Conservation (phyloP, 2,888 invertebrate species). For the Dilophus febrilis region DNA sequence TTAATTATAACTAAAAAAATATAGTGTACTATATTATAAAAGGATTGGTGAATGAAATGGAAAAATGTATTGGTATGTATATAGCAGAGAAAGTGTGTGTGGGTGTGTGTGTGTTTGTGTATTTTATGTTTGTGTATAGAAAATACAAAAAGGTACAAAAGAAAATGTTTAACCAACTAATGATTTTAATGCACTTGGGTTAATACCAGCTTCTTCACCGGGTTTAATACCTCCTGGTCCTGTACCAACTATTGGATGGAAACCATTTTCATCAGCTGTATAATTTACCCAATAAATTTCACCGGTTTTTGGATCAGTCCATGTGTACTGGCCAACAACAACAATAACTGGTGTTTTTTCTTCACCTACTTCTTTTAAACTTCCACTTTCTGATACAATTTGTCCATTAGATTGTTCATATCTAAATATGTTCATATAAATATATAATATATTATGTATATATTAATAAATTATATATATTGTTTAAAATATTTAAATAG, state of each 20-base stretch:
- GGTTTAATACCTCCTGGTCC: constrained; percentile 10
- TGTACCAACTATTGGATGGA: constrained; percentile 9
- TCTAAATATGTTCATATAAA: constrained; percentile 2
- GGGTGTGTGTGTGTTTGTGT: too few species aligned
- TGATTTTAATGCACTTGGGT: constrained; percentile 9
- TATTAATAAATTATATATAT: too few species aligned
- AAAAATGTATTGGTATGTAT: too few species aligned
- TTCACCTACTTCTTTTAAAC: constrained; percentile 8
- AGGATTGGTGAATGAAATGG: too few species aligned
- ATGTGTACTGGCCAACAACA: constrained; percentile 17
- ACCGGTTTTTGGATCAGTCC: constrained; percentile 14
- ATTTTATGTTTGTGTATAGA: too few species aligned
- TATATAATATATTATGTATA: too few species aligned
- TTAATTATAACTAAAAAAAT: too few species aligned
- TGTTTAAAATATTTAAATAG: too few species aligned
- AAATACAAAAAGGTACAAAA: too few species aligned
- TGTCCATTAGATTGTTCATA: constrained; percentile 10
- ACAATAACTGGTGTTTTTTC: constrained; percentile 10
- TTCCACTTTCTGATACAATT: constrained; percentile 9
- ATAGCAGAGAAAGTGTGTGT: too few species aligned
- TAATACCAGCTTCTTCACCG: constrained; percentile 8
- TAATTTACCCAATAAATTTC: constrained; percentile 16
- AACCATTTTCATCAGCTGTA: constrained; percentile 17
- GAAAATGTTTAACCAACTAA: constrained; percentile 7
- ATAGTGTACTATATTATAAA: too few species aligned